Conservation (phyloP, 2,113 vertebrate species). For the Melanocharis versteri region DNA sequence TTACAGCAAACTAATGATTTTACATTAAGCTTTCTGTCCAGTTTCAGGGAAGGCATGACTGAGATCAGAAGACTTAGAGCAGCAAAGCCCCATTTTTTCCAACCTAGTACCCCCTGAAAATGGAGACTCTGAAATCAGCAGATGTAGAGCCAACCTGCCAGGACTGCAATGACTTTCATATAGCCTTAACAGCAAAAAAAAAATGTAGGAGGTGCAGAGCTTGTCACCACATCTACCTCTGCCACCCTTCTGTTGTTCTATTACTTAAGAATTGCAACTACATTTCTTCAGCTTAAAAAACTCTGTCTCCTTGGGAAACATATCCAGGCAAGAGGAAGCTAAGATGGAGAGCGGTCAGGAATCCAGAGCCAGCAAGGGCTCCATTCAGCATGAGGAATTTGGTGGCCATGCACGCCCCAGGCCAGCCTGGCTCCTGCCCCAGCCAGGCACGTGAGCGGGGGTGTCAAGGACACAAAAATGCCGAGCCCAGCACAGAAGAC, state of each 20-base stretch:
- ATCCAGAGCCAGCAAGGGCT: not conserved
- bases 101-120: not conserved
- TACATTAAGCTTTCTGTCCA: not conserved
- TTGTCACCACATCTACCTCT: not conserved
- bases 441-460: not conserved
- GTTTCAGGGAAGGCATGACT: not conserved
- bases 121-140: not conserved
- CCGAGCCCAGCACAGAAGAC: not conserved
- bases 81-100: not conserved
- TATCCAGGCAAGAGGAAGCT: not conserved
- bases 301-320: not conserved
- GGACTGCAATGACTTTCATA: not conserved
- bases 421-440: not conserved
- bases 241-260: not conserved
- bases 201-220: not conserved
- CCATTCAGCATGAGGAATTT: not conserved
- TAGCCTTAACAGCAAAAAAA: not conserved
- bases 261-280: not conserved
- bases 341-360: not conserved
- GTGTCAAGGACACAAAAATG: not conserved
- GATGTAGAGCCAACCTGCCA: not conserved
- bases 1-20: not conserved
- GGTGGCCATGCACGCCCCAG: rapidly evolving
- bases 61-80: not conserved
- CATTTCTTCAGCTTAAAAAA: not conserved